Conservation (phyloP, 2,888 invertebrate genomes). For the Drosophila macrothrix region DNA sequence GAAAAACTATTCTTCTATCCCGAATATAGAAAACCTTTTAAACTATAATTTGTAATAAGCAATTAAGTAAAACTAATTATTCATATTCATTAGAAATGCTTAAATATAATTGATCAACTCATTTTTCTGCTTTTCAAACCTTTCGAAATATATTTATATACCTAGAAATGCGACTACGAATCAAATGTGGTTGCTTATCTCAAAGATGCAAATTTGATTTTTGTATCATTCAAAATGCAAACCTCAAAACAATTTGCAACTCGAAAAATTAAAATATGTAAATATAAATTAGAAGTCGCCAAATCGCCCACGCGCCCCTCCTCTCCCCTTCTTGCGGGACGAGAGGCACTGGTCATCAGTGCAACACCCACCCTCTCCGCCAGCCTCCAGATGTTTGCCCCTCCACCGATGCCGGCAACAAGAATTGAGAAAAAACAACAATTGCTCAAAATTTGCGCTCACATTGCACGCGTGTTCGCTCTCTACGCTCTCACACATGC, state of each 20-base stretch:
- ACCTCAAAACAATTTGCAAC: slow-evolving; percentile 53
- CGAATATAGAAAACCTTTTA: background rate
- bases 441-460: slow-evolving; percentile 58
- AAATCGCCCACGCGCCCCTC: slow-evolving; percentile 13
- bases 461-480: slow-evolving; percentile 24
- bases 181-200: slow-evolving; percentile 26
- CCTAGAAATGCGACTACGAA: background rate
- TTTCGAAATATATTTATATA: background rate
- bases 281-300: slow-evolving; percentile 56
- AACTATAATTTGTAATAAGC: background rate
- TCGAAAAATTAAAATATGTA: slow-evolving; percentile 57
- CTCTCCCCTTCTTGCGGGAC: background rate
- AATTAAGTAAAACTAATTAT: background rate
- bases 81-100: background rate
- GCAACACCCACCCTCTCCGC: slow-evolving; percentile 1
- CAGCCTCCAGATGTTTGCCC: background rate
- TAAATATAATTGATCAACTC: background rate
- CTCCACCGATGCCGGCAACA: slow-evolving; percentile 38
- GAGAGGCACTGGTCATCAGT: slow-evolving; percentile 44
- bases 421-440: slow-evolving; percentile 44
- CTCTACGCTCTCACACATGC: slow-evolving; percentile 37
- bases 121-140: background rate
- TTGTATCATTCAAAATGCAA: slow-evolving; percentile 43
- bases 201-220: slow-evolving; percentile 48
- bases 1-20: background rate